Percentiles rank a stretch among this genome's conserved stretches.
These are phyloP conservation scores for Hymenochirus boettgeri DNA, from an alignment of 2,113 vertebrate genomes.

Conservation along the genomic window DNA sequence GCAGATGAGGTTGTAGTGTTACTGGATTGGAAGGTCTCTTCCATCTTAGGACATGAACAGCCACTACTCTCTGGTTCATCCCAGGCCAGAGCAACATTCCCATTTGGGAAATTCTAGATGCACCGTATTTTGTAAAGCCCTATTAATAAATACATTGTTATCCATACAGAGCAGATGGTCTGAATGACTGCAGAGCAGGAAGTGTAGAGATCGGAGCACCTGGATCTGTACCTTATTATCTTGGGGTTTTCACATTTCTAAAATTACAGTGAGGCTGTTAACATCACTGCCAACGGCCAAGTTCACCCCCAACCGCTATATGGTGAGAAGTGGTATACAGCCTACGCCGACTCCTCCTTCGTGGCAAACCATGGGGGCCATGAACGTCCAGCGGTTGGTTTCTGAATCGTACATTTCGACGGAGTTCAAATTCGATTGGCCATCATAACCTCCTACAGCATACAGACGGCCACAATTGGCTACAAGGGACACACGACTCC, in stretches of 20 bases:
- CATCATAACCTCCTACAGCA: constrained; percentile 90
- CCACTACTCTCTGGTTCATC: too few relatives aligned
- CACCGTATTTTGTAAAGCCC: neutral
- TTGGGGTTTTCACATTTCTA: constrained; percentile 27
- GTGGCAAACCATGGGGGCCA: constrained; percentile 88
- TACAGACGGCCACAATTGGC: constrained; percentile 83
- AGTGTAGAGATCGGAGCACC: constrained; percentile 15
- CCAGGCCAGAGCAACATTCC: too few relatives aligned
- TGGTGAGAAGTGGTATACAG: constrained; percentile 81
- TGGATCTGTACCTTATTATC: constrained; percentile 13
- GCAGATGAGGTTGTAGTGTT: too few relatives aligned
- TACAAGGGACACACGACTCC: constrained; percentile 87
- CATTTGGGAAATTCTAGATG: too few relatives aligned
- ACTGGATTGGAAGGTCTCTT: too few relatives aligned
- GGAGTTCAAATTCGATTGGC: constrained; percentile 91
- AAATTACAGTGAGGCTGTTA: neutral
- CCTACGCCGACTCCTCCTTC: constrained; percentile 91
- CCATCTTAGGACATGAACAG: too few relatives aligned
- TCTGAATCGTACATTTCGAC: constrained; percentile 86
- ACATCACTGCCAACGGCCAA: neutral
- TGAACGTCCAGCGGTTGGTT: constrained; percentile 81
- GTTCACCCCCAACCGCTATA: constrained; percentile 61
- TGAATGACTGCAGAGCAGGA: neutral
- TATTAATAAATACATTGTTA: constrained; percentile 21
- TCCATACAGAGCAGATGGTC: neutral